Evolutionary conservation across 2,113 vertebrate species (phyloP).

Genomic region (Dermatemys mawii): DNA sequence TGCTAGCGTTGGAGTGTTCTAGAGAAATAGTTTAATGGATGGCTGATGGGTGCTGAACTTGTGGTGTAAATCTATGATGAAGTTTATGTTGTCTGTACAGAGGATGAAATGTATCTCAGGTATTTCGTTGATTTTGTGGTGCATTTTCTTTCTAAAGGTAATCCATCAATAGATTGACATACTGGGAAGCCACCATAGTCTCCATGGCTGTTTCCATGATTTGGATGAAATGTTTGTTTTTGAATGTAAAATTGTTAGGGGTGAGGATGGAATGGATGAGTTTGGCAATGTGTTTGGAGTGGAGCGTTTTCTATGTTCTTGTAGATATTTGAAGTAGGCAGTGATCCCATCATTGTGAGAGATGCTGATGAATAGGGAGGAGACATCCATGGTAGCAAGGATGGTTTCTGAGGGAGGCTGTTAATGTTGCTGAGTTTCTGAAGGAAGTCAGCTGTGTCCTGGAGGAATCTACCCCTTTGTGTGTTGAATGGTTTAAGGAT

Average conservation of each 20-base stretch:
- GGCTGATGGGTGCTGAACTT: neutral
- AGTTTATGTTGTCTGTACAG: no score
- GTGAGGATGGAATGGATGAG: neutral
- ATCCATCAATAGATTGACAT: neutral
- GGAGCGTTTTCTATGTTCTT: neutral
- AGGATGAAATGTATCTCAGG: no score
- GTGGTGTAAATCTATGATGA: no score
- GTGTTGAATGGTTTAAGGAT: neutral
- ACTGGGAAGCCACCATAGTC: neutral
- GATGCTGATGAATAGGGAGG: neutral
- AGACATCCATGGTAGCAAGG: neutral
- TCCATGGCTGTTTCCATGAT: neutral
- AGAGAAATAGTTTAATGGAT: neutral
- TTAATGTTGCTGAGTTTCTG: neutral
- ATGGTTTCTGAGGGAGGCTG: neutral
- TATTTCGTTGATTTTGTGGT: no score
- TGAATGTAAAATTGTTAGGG: neutral
- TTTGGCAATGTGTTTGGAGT: neutral
- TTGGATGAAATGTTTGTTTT: neutral
- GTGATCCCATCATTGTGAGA: neutral
- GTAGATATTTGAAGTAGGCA: neutral
- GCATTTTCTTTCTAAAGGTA: neutral
- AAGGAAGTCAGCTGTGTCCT: neutral
- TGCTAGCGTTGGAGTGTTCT: neutral
- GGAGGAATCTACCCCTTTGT: neutral